Evolutionary conservation across 1,140 invertebrate genomes (phyloP), one percentile per base, ranked within the genome.

Genomic region (Polyergus mexicanus): DNA sequence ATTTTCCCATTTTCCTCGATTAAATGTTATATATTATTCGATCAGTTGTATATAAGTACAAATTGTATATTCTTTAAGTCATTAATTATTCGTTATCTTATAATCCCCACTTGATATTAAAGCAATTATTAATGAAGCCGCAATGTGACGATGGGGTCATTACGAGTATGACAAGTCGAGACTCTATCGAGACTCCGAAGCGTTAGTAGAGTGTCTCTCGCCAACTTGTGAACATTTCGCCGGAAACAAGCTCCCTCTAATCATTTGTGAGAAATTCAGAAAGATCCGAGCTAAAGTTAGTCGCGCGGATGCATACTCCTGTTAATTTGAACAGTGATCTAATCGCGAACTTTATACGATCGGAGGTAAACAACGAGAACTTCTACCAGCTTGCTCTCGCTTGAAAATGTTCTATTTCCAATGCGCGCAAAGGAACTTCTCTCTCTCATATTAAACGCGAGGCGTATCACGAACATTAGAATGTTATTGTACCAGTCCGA

Each of bases 141-240:
- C 85, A 74, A 63, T 56, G 72, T 75, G 51, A 78, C 74, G 25
- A 41, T 68, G 25, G 68, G 63, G 28, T 83, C 41, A 22, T 56
- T 44, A 75, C 72, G 60, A 38, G 66, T 22, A 76, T 28, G 22
- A 68, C 25, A 28, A 22, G 25, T 54, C 38, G 58, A 68, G n/a
- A 38, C n/a, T 41, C 58, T 19, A 54, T 83, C 28, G 22, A 58
- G 58, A 41, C 44, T 65, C 10, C 25, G 38, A 87, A 69, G 68
- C 74, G 66, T 71, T 47, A 71, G 56, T 44, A 85, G 62, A 85
- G 25, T 74, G 74, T 80, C 66, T 76, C 81, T 76, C 74, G 63
- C 62, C 41, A 63, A 63, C 56, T 71, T 69, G 86, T 47, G 22
- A 65, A 63, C 28, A 25, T 66, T 25, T 10, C 38, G 7, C 44